Percentiles rank a stretch among this genome's conserved stretches.
Evolutionary conservation across 2,113 vertebrate genomes (phyloP).

Genomic region (Chaetura pelagica): DNA sequence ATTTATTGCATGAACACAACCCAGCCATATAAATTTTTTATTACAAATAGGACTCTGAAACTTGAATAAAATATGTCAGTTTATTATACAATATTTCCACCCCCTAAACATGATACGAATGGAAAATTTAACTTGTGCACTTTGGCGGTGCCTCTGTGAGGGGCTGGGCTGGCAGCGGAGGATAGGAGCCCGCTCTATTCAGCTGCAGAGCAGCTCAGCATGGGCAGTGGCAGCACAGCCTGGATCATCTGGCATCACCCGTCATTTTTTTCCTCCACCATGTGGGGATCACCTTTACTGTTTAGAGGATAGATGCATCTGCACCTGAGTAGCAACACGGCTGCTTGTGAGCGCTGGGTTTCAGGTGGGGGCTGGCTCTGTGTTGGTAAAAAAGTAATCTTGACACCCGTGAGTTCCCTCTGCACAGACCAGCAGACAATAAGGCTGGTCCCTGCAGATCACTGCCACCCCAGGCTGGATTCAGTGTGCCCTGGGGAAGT

Average conservation of each 20-base stretch:
- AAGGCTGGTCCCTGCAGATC: background rate
- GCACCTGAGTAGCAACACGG: background rate
- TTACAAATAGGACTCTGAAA: conserved; percentile 64
- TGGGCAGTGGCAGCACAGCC: background rate
- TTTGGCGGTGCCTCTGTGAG: background rate
- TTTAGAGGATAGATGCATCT: conserved; percentile 1
- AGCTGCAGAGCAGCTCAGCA: background rate
- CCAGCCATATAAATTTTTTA: conserved; percentile 64
- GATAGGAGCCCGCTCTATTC: background rate
- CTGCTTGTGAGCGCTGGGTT: background rate
- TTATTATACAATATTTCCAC: conserved; percentile 37
- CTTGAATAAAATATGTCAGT: conserved; percentile 69
- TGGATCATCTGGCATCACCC: background rate
- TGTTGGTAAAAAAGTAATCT: background rate
- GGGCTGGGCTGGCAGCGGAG: background rate
- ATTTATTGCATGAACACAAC: conserved; percentile 63
- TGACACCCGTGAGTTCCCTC: background rate
- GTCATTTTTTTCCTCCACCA: background rate
- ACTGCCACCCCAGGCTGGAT: background rate
- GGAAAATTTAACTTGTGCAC: background rate
- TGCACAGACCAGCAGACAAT: background rate
- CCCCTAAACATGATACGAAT: background rate
- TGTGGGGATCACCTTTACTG: background rate
- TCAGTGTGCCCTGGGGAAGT: background rate
- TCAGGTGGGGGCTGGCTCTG: background rate